Evolutionary conservation across 2,888 invertebrate genomes (phyloP).

Genomic region (Fragum sueziense): DNA sequence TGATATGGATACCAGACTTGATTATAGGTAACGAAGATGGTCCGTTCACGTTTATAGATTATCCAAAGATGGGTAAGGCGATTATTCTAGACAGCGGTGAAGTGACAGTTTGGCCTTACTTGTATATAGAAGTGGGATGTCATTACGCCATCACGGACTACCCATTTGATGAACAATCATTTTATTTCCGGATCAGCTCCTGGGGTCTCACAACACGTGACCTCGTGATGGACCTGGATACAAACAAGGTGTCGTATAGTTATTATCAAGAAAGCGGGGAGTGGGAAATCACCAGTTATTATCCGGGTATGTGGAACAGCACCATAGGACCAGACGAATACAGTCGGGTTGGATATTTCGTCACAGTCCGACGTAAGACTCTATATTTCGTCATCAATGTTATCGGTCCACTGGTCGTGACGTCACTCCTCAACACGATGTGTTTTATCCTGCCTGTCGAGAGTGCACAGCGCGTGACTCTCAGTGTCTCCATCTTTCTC

Average conservation of each 20-base stretch:
- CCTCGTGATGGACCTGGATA: slow-evolving; percentile 1
- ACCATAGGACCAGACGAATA: not conserved
- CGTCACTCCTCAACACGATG: slow-evolving; percentile 50
- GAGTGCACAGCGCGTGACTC: slow-evolving; percentile 59
- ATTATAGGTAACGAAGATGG: slow-evolving; percentile 12
- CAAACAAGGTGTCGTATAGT: not conserved
- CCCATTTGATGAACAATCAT: slow-evolving; percentile 40
- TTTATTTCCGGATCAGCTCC: slow-evolving; percentile 19
- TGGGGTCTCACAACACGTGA: slow-evolving; percentile 22
- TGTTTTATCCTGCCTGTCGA: slow-evolving; percentile 57
- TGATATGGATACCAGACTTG: slow-evolving; percentile 47
- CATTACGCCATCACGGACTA: slow-evolving; percentile 18
- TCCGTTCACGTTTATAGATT: slow-evolving; percentile 8
- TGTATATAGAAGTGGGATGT: slow-evolving; percentile 9
- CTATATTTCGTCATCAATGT: slow-evolving; percentile 55
- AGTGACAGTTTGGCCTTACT: slow-evolving; percentile 30
- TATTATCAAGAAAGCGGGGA: slow-evolving; percentile 23
- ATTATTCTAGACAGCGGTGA: slow-evolving; percentile 21
- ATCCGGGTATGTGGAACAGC: not conserved
- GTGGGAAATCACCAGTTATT: slow-evolving; percentile 5
- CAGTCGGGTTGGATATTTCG: slow-evolving; percentile 14
- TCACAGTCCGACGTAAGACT: slow-evolving; percentile 45
- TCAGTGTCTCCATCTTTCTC: slow-evolving; percentile 58
- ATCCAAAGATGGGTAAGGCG: slow-evolving; percentile 16
- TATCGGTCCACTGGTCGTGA: slow-evolving; percentile 53